Base-by-base conservation (phyloP, 1,140 invertebrate genomes). In the Drosophila lini region DNA sequence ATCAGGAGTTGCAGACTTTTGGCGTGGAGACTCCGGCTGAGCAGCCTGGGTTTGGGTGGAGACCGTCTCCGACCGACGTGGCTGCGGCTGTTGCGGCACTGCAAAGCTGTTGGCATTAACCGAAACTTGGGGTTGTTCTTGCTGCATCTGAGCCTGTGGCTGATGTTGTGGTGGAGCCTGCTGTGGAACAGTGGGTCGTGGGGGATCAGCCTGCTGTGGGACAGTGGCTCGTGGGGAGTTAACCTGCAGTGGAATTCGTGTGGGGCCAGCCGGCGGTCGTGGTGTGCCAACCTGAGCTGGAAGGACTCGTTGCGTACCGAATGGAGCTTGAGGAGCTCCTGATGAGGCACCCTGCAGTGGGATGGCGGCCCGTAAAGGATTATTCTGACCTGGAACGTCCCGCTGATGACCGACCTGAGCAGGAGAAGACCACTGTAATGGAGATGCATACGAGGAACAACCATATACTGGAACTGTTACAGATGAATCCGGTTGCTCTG, bases 11-110 rank as follows among this genome's bases (percentile, higher is more conserved):
- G 32, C 15, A 1, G 76, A 5, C 42, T 47, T 64, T 70, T 59
- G 45, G 47, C 67, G 48, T 11, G 59, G 8, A 3, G 59, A 15
- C 3, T 48, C 42, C 36, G 73, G 57, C 22, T 31, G 47, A 22
- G 22, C 9, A 10, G 13, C 22, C 22, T 63, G 38, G 32, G 82
- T 81, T 45, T 81, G 82, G n/a, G 62, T 75, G 9, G 64, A 74
- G 6, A 57, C 58, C 0, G 70, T 78, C 3, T 84, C 81, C 8
- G 68, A 65, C 5, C 67, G 57, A 15, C 58, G 80, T 40, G 47
- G 69, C 34, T 78, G 69, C 15, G 58, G 64, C 19, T 47, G 75
- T 9, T 56, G 52, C 7, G 61, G 68, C 32, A 60, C 34, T 9
- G 47, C 60, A 53, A 70, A 78, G 13, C 42, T 57, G 13, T 50